Conservation (phyloP, 1,140 invertebrate species). For the Euura saliciscinereae region DNA sequence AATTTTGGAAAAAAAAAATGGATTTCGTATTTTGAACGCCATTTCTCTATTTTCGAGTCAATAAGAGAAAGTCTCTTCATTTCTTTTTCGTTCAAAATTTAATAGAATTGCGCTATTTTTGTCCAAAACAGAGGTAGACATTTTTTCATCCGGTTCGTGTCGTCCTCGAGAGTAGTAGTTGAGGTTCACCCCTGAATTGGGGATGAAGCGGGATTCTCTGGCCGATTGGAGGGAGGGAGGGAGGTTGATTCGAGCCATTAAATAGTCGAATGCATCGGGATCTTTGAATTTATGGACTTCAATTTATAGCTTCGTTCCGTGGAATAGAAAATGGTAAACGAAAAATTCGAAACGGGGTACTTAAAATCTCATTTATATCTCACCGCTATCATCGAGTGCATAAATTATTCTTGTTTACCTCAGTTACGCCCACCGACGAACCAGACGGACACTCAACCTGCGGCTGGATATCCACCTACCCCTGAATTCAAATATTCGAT, state of each 20-base stretch:
- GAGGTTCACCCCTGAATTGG: not conserved
- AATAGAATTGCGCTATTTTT: too few species aligned
- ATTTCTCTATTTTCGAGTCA: too few species aligned
- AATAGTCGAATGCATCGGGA: constrained; percentile 38
- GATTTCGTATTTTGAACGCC: too few species aligned
- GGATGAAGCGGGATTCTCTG: not conserved
- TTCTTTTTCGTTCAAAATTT: constrained; percentile 14
- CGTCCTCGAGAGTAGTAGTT: too few species aligned
- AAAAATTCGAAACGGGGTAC: constrained; percentile 28
- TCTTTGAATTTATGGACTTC: constrained; percentile 36
- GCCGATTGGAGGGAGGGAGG: not conserved
- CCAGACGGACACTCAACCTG: too few species aligned
- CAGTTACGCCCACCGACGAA: too few species aligned
- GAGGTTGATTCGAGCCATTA: constrained; percentile 24
- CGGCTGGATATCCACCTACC: too few species aligned
- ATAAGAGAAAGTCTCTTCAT: too few species aligned
- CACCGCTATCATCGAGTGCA: constrained; percentile 43
- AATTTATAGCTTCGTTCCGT: constrained; percentile 30
- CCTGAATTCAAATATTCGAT: not conserved
- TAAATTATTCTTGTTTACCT: constrained; percentile 41
- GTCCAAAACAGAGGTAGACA: too few species aligned
- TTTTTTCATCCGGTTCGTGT: too few species aligned
- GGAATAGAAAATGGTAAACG: constrained; percentile 16
- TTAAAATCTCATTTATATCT: constrained; percentile 54
- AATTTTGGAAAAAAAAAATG: too few species aligned